Evolutionary conservation across 1,140 invertebrate genomes (phyloP).

Genomic region (Listronotus oregonensis): DNA sequence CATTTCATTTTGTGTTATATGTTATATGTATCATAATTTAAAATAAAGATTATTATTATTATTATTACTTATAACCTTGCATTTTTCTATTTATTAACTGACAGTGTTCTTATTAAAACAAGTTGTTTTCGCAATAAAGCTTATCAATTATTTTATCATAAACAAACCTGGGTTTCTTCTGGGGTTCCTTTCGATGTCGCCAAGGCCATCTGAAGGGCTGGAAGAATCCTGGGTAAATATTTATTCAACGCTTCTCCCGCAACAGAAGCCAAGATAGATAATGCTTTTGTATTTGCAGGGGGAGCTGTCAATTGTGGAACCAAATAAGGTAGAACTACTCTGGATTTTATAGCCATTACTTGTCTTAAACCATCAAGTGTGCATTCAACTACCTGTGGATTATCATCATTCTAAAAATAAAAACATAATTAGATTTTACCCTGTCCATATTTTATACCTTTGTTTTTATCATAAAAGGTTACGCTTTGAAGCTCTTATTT

Average conservation of each 20-base stretch:
- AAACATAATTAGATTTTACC: not conserved
- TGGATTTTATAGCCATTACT: slow-evolving; percentile 95
- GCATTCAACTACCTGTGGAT: slow-evolving; percentile 75
- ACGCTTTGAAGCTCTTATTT: no score
- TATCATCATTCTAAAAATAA: slow-evolving; percentile 69
- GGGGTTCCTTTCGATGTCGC: slow-evolving; percentile 69
- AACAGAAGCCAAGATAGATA: slow-evolving; percentile 90
- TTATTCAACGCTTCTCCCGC: slow-evolving; percentile 91
- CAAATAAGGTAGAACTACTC: slow-evolving; percentile 93
- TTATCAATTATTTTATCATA: no score
- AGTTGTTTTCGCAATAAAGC: no score
- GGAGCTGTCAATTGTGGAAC: slow-evolving; percentile 90
- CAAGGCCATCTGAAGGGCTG: slow-evolving; percentile 83
- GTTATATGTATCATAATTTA: no score
- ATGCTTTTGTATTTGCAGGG: slow-evolving; percentile 89
- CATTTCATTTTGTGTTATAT: no score
- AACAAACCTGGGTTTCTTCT: slow-evolving; percentile 67
- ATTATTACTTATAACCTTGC: no score
- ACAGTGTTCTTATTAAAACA: no score
- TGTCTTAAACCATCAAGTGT: slow-evolving; percentile 93
- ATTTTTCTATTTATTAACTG: no score
- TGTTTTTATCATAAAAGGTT: no score
- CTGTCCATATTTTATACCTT: no score
- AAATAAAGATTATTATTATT: no score
- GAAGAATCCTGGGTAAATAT: slow-evolving; percentile 89